Evolutionary conservation across 1,140 invertebrate species (phyloP), one percentile per base, ranked within the genome.

Genomic region (Drosophila repleta): DNA sequence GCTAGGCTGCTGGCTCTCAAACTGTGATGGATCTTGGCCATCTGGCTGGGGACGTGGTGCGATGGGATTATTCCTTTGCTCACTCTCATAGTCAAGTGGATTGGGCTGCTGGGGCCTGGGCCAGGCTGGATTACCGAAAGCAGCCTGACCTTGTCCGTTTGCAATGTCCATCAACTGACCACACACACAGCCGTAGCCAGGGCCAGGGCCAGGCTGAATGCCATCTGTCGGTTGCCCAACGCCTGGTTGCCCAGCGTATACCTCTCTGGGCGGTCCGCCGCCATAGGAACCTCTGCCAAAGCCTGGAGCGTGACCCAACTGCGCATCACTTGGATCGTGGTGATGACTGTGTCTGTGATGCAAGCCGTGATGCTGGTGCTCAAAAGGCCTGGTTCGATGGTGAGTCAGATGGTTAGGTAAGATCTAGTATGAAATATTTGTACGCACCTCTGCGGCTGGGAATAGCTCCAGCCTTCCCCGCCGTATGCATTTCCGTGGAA

Each of bases 381-480:
- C 13, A 43, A 43, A 6, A 15, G 37, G 24, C 20, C 39, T 61
- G 21, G n/a, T 13, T 18, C 3, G 4, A 32, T 35, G 18, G 10
- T 2, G 13, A 11, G 32, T 35, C 3, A 48, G 7, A 7, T 11
- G 1, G 48, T 17, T 26, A 8, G n/a, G 13, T 8, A 32, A 46
- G 2, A 26, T 24, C 39, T n/a, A 62, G n/a, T n/a, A n/a, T 15
- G n/a, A 15, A 15, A 5, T 4, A 29, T 13, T 5, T n/a, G 3
- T 5, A 61, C 65, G n/a, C 8, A 73, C 70, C 70, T 24, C 1
- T 56, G 51, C 8, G 43, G 32, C 41, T 63, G 66, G 10, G 29
- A 8, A 49, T 63, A 21, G 15, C 4, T 17, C 43, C 58, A 52
- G 6, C 43, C 49, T 4, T 43, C 29, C 3, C 21, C 29, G 11